These are phyloP conservation scores for Zelostemma sp. DNA, from an alignment of 1,140 invertebrate species.

Conservation along the genomic window DNA sequence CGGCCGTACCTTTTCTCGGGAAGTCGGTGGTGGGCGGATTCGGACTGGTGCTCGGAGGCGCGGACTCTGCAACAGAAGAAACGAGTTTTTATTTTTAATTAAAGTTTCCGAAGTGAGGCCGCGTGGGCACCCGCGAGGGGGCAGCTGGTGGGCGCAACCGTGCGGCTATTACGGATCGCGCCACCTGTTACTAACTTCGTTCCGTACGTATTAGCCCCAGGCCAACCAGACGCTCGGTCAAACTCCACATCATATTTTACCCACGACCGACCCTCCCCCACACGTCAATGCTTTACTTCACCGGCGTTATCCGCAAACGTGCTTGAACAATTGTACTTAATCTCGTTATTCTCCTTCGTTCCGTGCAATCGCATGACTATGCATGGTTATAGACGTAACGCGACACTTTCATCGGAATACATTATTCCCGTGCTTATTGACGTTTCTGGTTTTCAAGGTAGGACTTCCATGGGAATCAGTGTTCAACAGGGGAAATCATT, in stretches of 20 bases:
- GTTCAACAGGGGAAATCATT: too few relatives aligned
- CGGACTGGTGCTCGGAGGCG: slow-evolving; percentile 72
- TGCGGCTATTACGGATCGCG: slow-evolving; percentile 62
- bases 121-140: slow-evolving; percentile 25
- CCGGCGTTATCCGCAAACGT: slow-evolving; percentile 44
- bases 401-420: too few relatives aligned
- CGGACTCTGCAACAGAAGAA: slow-evolving; percentile 70
- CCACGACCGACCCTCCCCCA: slow-evolving; percentile 9
- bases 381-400: slow-evolving; percentile 18
- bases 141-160: slow-evolving; percentile 12
- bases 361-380: slow-evolving; percentile 20
- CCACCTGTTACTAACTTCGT: slow-evolving; percentile 68
- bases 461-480: too few relatives aligned
- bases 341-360: slow-evolving; percentile 55
- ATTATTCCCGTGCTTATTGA: too few relatives aligned
- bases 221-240: slow-evolving; percentile 50
- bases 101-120: slow-evolving; percentile 44
- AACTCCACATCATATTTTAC: slow-evolving; percentile 65
- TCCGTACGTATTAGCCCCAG: slow-evolving; percentile 61
- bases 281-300: not conserved
- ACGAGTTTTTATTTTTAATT: slow-evolving; percentile 60
- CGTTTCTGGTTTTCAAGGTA: too few relatives aligned
- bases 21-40: slow-evolving; percentile 72
- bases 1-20: slow-evolving; percentile 66
- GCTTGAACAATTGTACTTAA: slow-evolving; percentile 64